A percentile compares a stretch with the other conserved stretches of the same genome.
These are phyloP conservation scores for Gallinago nigripennis DNA, from an alignment of 2,797 vertebrate genomes.

Conservation along the genomic window DNA sequence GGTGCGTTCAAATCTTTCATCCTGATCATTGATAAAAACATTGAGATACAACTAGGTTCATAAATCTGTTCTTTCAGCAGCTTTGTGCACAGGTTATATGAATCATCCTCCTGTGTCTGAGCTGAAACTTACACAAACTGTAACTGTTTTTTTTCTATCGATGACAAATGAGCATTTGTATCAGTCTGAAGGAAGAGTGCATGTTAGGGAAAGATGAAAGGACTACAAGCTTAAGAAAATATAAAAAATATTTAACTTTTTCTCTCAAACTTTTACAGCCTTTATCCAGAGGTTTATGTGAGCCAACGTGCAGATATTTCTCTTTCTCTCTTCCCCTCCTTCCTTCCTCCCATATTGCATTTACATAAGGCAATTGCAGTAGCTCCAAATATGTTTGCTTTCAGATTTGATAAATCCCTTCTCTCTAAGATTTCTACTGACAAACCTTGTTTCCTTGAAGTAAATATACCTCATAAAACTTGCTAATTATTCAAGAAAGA, in stretches of 20 bases:
- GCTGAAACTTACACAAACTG: neutral
- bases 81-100: neutral
- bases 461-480: neutral
- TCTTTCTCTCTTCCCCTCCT: neutral
- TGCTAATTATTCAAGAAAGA: neutral
- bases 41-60: neutral
- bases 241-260: neutral
- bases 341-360: neutral
- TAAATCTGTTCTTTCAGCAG: neutral
- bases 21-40: neutral
- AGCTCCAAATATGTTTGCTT: neutral
- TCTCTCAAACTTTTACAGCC: neutral
- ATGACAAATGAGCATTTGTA: neutral
- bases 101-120: neutral
- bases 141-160: neutral
- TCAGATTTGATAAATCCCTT: neutral
- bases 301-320: neutral
- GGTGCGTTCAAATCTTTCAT: neutral
- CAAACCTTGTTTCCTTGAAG: neutral
- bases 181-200: neutral
- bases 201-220: neutral
- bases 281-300: neutral
- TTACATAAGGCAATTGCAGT: neutral
- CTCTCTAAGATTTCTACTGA: neutral
- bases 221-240: neutral